Evolutionary conservation across 2,888 invertebrate genomes (phyloP), one percentile per base, ranked within the genome.

Genomic region (Hypercompe scribonia): DNA sequence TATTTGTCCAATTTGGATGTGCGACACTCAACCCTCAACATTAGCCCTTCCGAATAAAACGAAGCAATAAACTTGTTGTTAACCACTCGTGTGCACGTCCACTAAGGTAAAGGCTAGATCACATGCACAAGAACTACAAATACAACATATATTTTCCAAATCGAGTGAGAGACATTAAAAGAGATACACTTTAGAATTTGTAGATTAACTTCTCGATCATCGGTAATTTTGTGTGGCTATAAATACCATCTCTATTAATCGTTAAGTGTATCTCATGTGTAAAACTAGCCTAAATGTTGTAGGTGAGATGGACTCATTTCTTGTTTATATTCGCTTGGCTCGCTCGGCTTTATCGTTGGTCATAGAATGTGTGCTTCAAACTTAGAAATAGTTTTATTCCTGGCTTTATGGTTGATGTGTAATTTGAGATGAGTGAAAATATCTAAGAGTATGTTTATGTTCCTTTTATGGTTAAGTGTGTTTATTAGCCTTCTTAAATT

Each of bases 1-100:
- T 82, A 82, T 84, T 78, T 73, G 68, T 73, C 39, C 84, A 84
- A 84, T 82, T 81, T 78, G 75, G 74, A 73, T 68, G 70, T 71
- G 71, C 68, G 71, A 74, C 72, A 77, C 74, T 82, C 78, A 82
- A 81, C 70, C 78, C 76, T 58, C 71, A 71, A 84, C 84, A 78
- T 82, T 78, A 84, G 74, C 78, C 81, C 71, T 80, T 75, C 71
- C 61, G 66, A 81, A 79, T 80, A 73, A 77, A 82, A 36, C 75
- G 70, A 70, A 50, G 64, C 67, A 74, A 75, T 84, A 79, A 84
- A 84, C 65, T 82, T 73, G 83, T 79, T 84, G 84, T 78, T 84
- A 73, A 78, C 80, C 73, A 78, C 78, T 83, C 75, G 68, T 70
- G 36, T 66, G 70, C 54, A 68, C 69, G 65, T 58, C 65, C 64